Evolutionary conservation across 2,888 invertebrate species (phyloP).

Genomic region (Orgyia antiqua): DNA sequence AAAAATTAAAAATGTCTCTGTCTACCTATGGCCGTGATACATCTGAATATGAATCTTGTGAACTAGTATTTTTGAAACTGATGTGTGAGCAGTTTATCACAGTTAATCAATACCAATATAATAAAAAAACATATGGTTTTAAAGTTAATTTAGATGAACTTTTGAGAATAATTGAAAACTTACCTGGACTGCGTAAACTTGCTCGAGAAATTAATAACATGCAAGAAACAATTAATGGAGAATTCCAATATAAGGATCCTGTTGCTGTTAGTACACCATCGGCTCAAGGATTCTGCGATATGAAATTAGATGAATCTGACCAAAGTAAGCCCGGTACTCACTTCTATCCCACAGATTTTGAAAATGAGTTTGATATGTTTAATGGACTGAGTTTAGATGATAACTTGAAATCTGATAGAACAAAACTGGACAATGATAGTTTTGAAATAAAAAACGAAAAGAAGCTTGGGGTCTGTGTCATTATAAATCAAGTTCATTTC

Average conservation of each 20-base stretch:
- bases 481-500: slow-evolving; percentile 65
- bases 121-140: slow-evolving; percentile 22
- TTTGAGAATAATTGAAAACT: slow-evolving; percentile 45
- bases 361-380: slow-evolving; percentile 38
- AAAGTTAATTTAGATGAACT: slow-evolving; percentile 41
- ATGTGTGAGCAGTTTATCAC: slow-evolving; percentile 57
- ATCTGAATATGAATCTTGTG: slow-evolving; percentile 49
- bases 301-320: slow-evolving; percentile 18
- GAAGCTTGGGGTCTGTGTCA: slow-evolving; percentile 56
- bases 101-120: slow-evolving; percentile 27
- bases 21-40: slow-evolving; percentile 46
- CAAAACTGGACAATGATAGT: slow-evolving; percentile 26
- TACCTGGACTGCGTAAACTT: slow-evolving; percentile 39
- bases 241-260: slow-evolving; percentile 9
- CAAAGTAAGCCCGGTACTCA: slow-evolving; percentile 8
- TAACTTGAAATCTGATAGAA: slow-evolving; percentile 47
- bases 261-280: slow-evolving; percentile 22
- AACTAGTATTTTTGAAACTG: slow-evolving; percentile 54
- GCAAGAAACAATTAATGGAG: slow-evolving; percentile 34
- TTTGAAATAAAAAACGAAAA: slow-evolving; percentile 54
- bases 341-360: slow-evolving; percentile 29
- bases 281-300: slow-evolving; percentile 1
- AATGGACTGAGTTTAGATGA: slow-evolving; percentile 33
- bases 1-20: slow-evolving; percentile 49
- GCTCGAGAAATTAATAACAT: slow-evolving; percentile 39